phyloP scores from a whole-genome alignment of 2,113 vertebrate genomes.

The Syrmaticus mikado region DNA sequence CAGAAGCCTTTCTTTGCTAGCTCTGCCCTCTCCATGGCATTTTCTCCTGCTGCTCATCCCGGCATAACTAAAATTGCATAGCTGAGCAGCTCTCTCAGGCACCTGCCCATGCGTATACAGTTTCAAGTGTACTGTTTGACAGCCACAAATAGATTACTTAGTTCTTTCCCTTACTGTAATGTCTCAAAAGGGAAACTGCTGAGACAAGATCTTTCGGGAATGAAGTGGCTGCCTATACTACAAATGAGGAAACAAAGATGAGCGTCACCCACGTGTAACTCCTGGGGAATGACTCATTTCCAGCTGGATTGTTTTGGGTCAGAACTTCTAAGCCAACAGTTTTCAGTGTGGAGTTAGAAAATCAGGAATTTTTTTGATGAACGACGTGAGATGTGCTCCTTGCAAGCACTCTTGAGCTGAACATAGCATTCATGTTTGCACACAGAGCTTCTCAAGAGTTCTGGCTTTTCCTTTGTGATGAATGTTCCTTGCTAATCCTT shows the following conservation, averaged over 20 bases:
- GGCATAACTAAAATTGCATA: not conserved
- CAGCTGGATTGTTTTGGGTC: not conserved
- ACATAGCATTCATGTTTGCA: fast-evolving
- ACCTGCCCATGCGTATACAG: not conserved
- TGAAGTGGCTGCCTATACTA: not conserved
- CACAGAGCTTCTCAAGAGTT: not conserved
- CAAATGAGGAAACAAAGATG: not conserved
- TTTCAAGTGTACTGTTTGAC: not conserved
- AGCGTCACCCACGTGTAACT: not conserved
- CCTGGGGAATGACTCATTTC: not conserved
- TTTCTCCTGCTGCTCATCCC: not conserved
- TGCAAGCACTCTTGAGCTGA: fast-evolving
- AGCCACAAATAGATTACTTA: not conserved
- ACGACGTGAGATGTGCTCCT: not conserved
- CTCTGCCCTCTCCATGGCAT: not conserved
- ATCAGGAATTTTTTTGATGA: not conserved
- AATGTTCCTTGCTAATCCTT: fast-evolving
- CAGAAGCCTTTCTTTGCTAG: not conserved
- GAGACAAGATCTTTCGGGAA: not conserved
- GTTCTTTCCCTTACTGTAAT: not conserved
- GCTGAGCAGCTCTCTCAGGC: not conserved
- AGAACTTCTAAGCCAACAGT: not conserved
- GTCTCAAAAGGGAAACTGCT: conserved; percentile 1
- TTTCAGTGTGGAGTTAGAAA: not conserved
- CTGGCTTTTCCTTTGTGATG: not conserved